Conservation (phyloP, 2,888 invertebrate species). For the Calameuta idolon region DNA sequence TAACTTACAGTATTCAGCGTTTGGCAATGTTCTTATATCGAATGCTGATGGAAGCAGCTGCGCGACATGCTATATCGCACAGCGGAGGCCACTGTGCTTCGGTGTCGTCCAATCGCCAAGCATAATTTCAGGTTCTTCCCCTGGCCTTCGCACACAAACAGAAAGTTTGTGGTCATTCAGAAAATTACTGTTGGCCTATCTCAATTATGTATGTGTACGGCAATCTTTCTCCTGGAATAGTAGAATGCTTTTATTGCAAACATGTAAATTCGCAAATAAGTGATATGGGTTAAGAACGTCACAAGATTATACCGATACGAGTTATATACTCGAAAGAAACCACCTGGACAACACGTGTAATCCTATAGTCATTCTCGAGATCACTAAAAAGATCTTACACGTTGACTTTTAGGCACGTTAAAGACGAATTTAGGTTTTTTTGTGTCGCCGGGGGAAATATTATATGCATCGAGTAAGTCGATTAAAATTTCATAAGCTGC, state of each 20-base stretch:
- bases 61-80: constrained; percentile 10
- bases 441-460: too few species aligned
- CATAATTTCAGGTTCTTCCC: constrained; percentile 19
- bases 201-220: not conserved
- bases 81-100: constrained; percentile 11
- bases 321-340: not conserved
- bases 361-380: too few species aligned
- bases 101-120: constrained; percentile 5
- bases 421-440: too few species aligned
- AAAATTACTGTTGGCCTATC: not conserved
- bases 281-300: not conserved
- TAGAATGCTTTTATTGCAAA: not conserved
- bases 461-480: not conserved
- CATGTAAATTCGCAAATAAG: not conserved
- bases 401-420: too few species aligned
- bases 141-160: not conserved
- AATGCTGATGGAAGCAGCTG: not conserved
- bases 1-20: not conserved
- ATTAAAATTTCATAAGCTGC: not conserved
- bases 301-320: not conserved
- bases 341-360: too few species aligned
- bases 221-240: not conserved
- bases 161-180: constrained; percentile 16
- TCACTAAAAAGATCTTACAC: too few species aligned
- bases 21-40: not conserved